Conservation (phyloP, 2,888 invertebrate species). For the Taphrorychus bicolor region DNA sequence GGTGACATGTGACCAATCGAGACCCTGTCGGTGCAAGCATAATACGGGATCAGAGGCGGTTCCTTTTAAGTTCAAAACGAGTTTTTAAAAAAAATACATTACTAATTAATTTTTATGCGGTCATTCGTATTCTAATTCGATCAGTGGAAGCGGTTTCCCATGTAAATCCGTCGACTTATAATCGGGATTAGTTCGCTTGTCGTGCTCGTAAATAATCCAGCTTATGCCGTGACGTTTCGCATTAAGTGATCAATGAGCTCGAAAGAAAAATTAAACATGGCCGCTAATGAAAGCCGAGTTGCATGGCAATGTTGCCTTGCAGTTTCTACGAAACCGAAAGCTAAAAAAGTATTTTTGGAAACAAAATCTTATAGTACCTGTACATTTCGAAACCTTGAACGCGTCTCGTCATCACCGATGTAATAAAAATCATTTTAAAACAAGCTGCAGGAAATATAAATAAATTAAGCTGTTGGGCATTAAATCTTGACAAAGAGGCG, state of each 20-base stretch:
- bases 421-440: no score
- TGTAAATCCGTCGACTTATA: conserved; percentile 18
- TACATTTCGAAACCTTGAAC: no score
- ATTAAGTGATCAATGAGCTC: conserved; percentile 5
- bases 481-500: not conserved
- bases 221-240: conserved; percentile 10
- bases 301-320: no score
- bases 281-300: not conserved
- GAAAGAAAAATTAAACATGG: conserved; percentile 1
- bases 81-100: conserved; percentile 16
- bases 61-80: conserved; percentile 16
- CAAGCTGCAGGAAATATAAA: not conserved
- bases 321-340: no score
- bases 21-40: conserved; percentile 14
- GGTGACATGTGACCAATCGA: conserved; percentile 13
- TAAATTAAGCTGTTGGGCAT: not conserved
- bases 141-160: conserved; percentile 10
- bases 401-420: no score
- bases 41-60: conserved; percentile 22
- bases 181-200: conserved; percentile 8
- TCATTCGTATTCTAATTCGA: conserved; percentile 23
- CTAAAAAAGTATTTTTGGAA: no score
- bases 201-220: conserved; percentile 8
- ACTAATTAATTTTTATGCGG: conserved; percentile 28
- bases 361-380: no score